phyloP scores from a whole-genome alignment of 23 tunicate genomes.

The Diplosoma virens region DNA sequence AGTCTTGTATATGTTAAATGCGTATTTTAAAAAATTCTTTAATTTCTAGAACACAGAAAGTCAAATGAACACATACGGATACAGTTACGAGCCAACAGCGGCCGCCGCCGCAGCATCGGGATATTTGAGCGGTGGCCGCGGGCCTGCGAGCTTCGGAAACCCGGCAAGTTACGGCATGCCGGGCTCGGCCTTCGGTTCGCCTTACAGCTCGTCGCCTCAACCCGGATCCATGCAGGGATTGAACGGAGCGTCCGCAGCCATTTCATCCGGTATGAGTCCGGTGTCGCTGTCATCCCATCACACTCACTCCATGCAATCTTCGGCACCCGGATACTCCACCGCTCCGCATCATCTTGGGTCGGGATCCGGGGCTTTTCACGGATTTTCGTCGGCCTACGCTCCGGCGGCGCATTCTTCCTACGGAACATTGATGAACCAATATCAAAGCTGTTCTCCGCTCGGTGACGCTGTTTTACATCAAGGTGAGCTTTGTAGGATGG shows the following conservation, averaged over 20 bases:
- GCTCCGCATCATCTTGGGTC: conserved; percentile 72
- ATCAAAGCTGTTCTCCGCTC: conserved; percentile 66
- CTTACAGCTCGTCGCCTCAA: conserved; percentile 59
- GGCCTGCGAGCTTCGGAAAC: conserved; percentile 82
- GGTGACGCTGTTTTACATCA: conserved; percentile 86
- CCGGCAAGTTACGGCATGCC: conserved; percentile 76
- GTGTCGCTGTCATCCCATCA: conserved; percentile 55
- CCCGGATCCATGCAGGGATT: conserved; percentile 63
- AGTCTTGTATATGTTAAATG: no score
- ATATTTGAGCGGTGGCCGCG: conserved; percentile 78
- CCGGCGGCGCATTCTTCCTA: conserved; percentile 71
- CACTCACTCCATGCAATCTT: conserved; percentile 40
- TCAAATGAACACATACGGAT: conserved; percentile 91
- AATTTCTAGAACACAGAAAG: conserved; percentile 91
- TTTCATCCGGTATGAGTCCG: conserved; percentile 79
- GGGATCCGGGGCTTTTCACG: conserved; percentile 66
- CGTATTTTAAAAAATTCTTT: no score
- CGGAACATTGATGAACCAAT: conserved; percentile 77
- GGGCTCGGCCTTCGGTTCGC: conserved; percentile 68
- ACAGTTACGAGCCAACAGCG: conserved; percentile 54
- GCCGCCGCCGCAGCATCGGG: conserved; percentile 80
- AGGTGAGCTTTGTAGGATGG: conserved; percentile 57
- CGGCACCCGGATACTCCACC: conserved; percentile 45
- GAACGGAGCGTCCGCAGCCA: conserved; percentile 49
- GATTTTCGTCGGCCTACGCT: conserved; percentile 68